Base-by-base conservation (phyloP, 2,113 vertebrate genomes). In the Chloropsis cyanopogon region DNA sequence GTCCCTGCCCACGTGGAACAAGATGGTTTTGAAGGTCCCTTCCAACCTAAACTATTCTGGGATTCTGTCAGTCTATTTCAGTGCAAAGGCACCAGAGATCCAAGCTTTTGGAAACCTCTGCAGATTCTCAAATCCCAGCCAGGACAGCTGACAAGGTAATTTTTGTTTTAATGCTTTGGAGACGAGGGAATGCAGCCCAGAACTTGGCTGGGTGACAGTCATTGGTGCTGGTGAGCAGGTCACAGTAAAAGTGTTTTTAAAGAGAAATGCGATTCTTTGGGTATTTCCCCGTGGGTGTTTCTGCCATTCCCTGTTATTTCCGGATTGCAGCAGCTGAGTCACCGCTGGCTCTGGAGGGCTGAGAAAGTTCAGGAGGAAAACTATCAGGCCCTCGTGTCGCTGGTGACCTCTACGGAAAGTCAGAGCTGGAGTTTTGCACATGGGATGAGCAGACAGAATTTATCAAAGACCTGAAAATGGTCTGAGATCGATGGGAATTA, bases 281-380 rank as follows among this genome's bases (percentile, higher is more conserved):
- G 82, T 82, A 90, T 85, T 87, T 88, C 91, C 91, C 91, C 0
- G 7, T 0, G 17, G 91, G 85, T 66, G 63, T 88, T 95, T 66
- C 86, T 88, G 82, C 79, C 57, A 7, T 90, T 92, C 82, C 57
- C 42, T 87, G 70, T 76, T 92, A 88, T 68, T 93, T 93, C 92
- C 75, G 77, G 86, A 52, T 44, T 33, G 56, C 47, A 71, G 73
- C 35, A 79, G 75, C 79, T 88, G 69, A 94, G 61, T 92, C 94
- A 92, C 78, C 46, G 68, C 76, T 80, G 63, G 35, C 68, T 77
- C 72, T 1, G 0, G 52, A 75, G 42, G 39, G 53, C 44, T 88
- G 49, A 72, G 75, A 85, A 79, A 44, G 75, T 76, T 88, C 75
- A 68, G 83, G 47, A 92, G 57, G 35, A 46, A 85, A 94, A 59